Conservation (phyloP, 2,797 vertebrate genomes). For the Myiotriccus ornatus region DNA sequence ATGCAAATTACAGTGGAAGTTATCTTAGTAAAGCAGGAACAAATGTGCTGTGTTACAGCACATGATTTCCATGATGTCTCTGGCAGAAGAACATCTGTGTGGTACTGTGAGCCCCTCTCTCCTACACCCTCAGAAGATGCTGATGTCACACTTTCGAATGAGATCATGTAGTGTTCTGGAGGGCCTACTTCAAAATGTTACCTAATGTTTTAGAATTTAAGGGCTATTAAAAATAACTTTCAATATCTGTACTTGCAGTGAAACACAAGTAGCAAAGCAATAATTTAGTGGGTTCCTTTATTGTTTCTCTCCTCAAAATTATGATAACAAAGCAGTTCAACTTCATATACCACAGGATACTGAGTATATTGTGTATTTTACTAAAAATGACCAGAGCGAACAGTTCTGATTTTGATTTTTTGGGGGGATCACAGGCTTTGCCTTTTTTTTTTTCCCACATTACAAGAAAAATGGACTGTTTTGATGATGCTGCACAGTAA, state of each 20-base stretch:
- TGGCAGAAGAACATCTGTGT: neutral
- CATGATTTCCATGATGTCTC: neutral
- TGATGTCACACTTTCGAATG: neutral
- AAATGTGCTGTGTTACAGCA: neutral
- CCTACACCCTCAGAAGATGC: neutral
- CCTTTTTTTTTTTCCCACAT: neutral
- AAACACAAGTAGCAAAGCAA: neutral
- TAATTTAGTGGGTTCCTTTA: neutral
- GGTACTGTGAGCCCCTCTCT: neutral
- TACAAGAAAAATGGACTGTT: neutral
- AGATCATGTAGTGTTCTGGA: neutral
- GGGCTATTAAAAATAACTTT: neutral
- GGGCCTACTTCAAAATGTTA: neutral
- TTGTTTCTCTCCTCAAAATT: neutral
- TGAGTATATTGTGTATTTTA: neutral
- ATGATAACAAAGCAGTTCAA: neutral
- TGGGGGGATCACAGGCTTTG: neutral
- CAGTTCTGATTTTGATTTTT: neutral
- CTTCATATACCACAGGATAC: neutral
- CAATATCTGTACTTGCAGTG: neutral
- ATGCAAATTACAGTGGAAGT: neutral
- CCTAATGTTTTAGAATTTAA: neutral
- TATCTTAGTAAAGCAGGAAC: neutral
- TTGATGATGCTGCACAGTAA: neutral
- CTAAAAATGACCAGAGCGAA: neutral